Evolutionary conservation across 2,797 vertebrate species (phyloP).

Genomic region (Varecia variegata): DNA sequence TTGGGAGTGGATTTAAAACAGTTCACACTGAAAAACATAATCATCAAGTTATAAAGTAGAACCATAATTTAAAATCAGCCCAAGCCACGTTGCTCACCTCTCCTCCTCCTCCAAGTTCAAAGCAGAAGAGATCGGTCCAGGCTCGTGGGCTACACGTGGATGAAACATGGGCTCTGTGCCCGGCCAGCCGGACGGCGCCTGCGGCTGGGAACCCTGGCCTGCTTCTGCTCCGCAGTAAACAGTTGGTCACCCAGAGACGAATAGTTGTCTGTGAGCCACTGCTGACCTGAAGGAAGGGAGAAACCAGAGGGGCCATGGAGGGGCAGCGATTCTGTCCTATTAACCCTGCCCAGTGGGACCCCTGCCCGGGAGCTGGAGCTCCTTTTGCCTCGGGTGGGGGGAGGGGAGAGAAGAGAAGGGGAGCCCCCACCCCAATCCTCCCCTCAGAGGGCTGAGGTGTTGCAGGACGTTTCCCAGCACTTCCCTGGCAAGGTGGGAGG

Average conservation of each 20-base stretch:
- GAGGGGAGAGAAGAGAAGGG: background rate
- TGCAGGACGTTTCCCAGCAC: background rate
- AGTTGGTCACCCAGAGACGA: rapidly evolving
- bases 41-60: rapidly evolving
- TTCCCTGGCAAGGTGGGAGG: too few species aligned
- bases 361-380: background rate
- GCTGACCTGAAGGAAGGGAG: too few species aligned
- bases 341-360: rapidly evolving
- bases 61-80: background rate
- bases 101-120: background rate
- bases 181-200: rapidly evolving
- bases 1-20: background rate
- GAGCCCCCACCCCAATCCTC: too few species aligned
- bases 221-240: background rate
- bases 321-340: background rate
- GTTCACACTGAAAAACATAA: background rate
- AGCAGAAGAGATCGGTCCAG: background rate
- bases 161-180: rapidly evolving
- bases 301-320: background rate
- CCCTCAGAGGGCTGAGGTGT: background rate
- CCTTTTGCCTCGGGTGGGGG: background rate
- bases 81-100: rapidly evolving
- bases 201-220: rapidly evolving
- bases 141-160: rapidly evolving
- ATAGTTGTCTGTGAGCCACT: background rate